Evolutionary conservation across 1,140 invertebrate species (phyloP), one percentile per base, ranked within the genome.

Genomic region (Mercenaria mercenaria): DNA sequence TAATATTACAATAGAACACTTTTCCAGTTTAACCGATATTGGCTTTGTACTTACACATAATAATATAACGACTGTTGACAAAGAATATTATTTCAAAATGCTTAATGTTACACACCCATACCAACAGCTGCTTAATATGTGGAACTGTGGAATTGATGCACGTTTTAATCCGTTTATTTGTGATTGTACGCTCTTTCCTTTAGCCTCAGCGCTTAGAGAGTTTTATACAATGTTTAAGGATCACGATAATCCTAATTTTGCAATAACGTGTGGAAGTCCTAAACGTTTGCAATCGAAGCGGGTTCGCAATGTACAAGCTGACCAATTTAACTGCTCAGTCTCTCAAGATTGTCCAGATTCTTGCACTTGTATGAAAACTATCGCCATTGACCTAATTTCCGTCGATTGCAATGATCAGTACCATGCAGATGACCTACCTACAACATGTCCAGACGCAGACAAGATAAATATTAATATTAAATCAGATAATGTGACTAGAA

Each of bases 111-210:
- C 80, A 15, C 41, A 67, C n/a, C 10, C 80, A 39, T 13, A 0
- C n/a, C n/a, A n/a, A 6, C 32, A 64, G 29, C 13, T 82, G 20
- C 8, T 11, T 0, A 64, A 29, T 0, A 67, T 82, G 34, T 41
- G 56, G 56, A 82, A 82, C 59, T 64, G 80, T 29, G 80, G 59
- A 8, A n/a, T 82, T n/a, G 80, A 61, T 26, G 13, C 43, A 3
- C 56, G 80, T 23, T 82, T 82, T 67, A 82, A 82, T 47, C 80
- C 80, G 39, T 67, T 82, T 37, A 67, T 67, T 15, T 82, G 80
- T 67, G 80, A 82, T 67, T 82, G 80, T 43, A 26, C 26, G 6
- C 4, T 82, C 1, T 82, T 61, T 29, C 23, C 50, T 1, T 29
- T 82, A 26, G 80, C 80, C 0, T 15, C 10, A 15, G 13, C 34